phyloP scores from a whole-genome alignment of 2,797 vertebrate species.

The Periparus ater region DNA sequence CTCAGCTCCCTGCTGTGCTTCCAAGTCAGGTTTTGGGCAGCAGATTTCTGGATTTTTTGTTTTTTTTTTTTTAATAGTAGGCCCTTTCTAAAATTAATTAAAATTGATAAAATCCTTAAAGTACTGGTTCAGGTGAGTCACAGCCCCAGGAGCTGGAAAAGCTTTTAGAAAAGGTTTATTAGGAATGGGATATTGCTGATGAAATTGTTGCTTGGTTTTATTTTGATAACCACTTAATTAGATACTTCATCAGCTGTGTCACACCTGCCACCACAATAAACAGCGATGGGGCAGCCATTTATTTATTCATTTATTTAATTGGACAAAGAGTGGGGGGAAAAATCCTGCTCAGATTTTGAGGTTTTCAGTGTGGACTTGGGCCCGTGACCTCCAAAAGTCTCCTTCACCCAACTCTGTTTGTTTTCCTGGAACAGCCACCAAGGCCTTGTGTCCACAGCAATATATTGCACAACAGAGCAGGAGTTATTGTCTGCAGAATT shows the following conservation, averaged over 20 bases:
- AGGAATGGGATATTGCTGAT: neutral
- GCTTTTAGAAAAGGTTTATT: neutral
- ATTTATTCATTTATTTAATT: neutral
- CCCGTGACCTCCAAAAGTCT: slow-evolving; percentile 4
- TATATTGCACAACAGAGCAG: neutral
- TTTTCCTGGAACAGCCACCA: neutral
- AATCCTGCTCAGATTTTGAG: neutral
- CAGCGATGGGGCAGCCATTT: neutral
- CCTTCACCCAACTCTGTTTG: neutral
- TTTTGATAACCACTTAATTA: neutral
- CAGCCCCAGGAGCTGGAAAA: neutral
- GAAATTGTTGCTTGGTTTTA: neutral
- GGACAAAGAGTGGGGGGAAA: neutral
- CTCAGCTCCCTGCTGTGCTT: accelerated
- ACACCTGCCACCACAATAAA: neutral
- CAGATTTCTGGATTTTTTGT: accelerated
- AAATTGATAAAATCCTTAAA: neutral
- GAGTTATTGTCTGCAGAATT: neutral
- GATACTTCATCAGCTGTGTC: accelerated
- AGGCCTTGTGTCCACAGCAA: neutral
- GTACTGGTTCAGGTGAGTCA: neutral
- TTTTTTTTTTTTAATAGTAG: neutral
- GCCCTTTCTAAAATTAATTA: neutral
- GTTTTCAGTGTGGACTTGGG: neutral
- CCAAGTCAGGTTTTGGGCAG: accelerated